Base-by-base conservation (phyloP, 2,888 invertebrate genomes). In the Dasypogon diadema region DNA sequence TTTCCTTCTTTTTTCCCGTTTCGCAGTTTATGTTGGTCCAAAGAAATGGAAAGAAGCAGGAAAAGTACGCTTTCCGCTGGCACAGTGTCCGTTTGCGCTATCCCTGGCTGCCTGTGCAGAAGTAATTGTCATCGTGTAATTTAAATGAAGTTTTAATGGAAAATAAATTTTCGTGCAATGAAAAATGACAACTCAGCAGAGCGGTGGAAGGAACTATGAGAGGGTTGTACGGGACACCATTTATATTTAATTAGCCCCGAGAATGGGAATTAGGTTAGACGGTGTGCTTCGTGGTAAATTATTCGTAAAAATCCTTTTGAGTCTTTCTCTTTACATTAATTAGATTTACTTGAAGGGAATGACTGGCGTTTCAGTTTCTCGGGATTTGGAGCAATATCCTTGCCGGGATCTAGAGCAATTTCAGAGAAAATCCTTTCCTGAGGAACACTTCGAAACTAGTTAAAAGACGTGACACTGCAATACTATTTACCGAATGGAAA, bases 51-150 rank as follows among this genome's bases (percentile, higher is more conserved):
- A 56, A 56, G 8, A 56, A 56, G n/a, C 18, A 18, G n/a, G n/a
- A 56, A n/a, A 26, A 18, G 16, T 14, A n/a, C 18, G 18, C 24
- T 26, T 56, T 30, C 4, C 30, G 30, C 14, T 30, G 14, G 56
- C 5, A 5, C 10, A 2, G 54, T 54, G 14, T 14, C n/a, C 26
- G 51, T 18, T 21, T 2, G 8, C 16, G 21, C 14, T 56, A 6
- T 26, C 56, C 30, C 14, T 26, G 14, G 24, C 56, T 26, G 21
- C 42, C n/a, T n/a, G n/a, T n/a, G 24, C 70, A n/a, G 54, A 70
- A 70, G 54, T 70, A 70, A 70, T 70, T 70, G 70, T 70, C 70
- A 70, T 70, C 70, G 54, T 70, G 70, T 70, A 70, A 70, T 70
- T 70, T 70, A 70, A 70, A 70, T 70, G 70, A 70, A 70, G 54